These are phyloP conservation scores for Melieria crassipennis DNA, from an alignment of 2,888 invertebrate species.

Conservation along the genomic window DNA sequence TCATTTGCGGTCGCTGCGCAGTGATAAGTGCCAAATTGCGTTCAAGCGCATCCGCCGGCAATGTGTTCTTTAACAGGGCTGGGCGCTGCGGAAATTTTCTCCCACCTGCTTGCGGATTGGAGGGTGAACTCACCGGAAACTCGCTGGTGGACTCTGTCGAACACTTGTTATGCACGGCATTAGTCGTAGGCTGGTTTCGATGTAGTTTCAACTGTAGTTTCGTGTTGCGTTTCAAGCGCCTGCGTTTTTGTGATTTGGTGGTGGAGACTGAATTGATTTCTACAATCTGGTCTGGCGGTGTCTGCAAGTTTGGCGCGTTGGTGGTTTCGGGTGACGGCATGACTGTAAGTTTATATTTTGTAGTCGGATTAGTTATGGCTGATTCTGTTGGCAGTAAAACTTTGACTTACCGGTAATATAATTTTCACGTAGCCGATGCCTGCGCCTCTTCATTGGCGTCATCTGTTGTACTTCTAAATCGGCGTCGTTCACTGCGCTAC, in stretches of 20 bases:
- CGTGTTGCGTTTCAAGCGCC: constrained; percentile 39
- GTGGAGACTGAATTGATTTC: constrained; percentile 46
- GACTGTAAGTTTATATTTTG: background rate
- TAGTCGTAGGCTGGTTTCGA: constrained; percentile 36
- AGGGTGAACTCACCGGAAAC: constrained; percentile 62
- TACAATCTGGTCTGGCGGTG: constrained; percentile 42
- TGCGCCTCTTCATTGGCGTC: background rate
- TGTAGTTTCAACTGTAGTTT: constrained; percentile 37
- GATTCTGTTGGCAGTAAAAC: background rate
- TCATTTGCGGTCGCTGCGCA: constrained; percentile 56
- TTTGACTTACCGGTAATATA: constrained; percentile 26
- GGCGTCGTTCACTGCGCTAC: background rate
- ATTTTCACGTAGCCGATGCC: constrained; percentile 14
- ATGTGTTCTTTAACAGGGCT: constrained; percentile 56
- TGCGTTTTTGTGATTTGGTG: constrained; percentile 41
- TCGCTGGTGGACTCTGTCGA: constrained; percentile 58
- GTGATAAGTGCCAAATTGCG: constrained; percentile 54
- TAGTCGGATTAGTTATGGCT: background rate
- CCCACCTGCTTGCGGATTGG: constrained; percentile 53
- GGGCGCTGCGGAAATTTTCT: constrained; percentile 47
- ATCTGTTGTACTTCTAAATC: background rate
- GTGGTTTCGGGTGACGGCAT: background rate
- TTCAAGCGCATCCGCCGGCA: constrained; percentile 58
- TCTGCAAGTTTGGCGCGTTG: background rate
- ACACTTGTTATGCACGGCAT: constrained; percentile 36